Percentiles rank a stretch among this genome's conserved stretches.
These are phyloP conservation scores for Caretta caretta DNA, from an alignment of 2,113 vertebrate genomes.

Conservation along the genomic window DNA sequence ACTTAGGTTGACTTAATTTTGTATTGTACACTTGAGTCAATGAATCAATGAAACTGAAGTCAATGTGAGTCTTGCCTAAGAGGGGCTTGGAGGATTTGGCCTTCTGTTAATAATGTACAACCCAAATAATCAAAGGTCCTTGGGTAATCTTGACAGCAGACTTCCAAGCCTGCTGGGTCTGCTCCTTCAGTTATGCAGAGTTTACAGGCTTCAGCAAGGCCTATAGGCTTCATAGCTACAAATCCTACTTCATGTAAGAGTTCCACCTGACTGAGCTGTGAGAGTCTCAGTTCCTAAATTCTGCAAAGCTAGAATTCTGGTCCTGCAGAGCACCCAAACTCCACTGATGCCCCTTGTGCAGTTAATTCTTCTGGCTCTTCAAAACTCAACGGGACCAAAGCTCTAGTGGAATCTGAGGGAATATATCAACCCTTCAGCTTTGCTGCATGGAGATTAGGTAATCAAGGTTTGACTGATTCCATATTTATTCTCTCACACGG, in stretches of 20 bases:
- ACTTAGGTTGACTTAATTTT: background rate
- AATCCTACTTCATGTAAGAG: background rate
- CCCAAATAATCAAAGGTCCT: background rate
- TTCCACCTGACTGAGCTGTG: background rate
- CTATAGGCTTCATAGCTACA: background rate
- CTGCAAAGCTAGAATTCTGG: background rate
- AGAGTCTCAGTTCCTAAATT: background rate
- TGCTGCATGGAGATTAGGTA: background rate
- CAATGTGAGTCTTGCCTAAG: background rate
- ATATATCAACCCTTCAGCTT: background rate
- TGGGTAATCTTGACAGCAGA: background rate
- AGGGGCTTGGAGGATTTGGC: background rate
- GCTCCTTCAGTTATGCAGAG: background rate
- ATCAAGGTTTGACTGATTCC: rapidly evolving
- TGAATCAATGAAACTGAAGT: background rate
- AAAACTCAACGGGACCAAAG: background rate
- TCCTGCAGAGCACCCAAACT: background rate
- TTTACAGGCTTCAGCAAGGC: background rate
- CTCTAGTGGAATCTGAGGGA: background rate
- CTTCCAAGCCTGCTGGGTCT: background rate
- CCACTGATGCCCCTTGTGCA: background rate
- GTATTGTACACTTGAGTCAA: background rate
- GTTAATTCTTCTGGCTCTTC: background rate
- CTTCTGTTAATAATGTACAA: background rate
- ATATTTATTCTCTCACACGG: background rate